A percentile compares a stretch with the other conserved stretches of the same genome.
phyloP scores from a whole-genome alignment of 2,888 invertebrate genomes.

The Tridacna gigas region DNA sequence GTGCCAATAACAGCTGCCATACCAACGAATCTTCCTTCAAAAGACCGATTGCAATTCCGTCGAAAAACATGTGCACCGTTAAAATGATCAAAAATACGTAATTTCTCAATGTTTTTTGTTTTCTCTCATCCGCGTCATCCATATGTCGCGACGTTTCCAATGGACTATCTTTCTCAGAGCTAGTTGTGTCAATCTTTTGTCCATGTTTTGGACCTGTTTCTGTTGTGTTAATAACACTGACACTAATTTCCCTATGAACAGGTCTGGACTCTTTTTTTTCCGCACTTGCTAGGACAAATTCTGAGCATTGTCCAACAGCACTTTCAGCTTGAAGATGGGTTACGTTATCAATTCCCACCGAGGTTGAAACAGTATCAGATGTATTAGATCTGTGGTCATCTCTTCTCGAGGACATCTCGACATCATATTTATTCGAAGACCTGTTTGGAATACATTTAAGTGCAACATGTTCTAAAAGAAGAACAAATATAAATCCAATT shows the following conservation, averaged over 20 bases:
- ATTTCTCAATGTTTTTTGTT: slow-evolving; percentile 77
- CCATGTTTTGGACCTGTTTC: too few relatives aligned
- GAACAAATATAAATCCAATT: slow-evolving; percentile 55
- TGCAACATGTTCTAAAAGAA: slow-evolving; percentile 47
- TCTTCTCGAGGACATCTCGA: too few relatives aligned
- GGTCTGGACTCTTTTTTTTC: too few relatives aligned
- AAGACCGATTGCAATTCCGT: slow-evolving; percentile 87
- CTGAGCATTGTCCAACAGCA: too few relatives aligned
- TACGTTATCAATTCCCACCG: too few relatives aligned
- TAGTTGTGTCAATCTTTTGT: too few relatives aligned
- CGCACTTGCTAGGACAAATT: too few relatives aligned
- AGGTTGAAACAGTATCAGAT: too few relatives aligned
- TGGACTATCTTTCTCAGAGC: neutral
- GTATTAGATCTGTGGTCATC: too few relatives aligned
- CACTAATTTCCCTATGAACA: too few relatives aligned
- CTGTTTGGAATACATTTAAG: slow-evolving; percentile 10
- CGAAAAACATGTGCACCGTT: slow-evolving; percentile 87
- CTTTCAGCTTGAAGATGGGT: too few relatives aligned
- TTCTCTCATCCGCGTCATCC: neutral
- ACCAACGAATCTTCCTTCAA: slow-evolving; percentile 78
- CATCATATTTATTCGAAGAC: neutral
- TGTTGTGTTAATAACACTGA: too few relatives aligned
- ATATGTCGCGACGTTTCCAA: neutral
- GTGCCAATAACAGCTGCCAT: slow-evolving; percentile 85
- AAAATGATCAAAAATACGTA: slow-evolving; percentile 86